These are phyloP conservation scores for Lepeophtheirus salmonis DNA, from an alignment of 1,140 invertebrate species.

Conservation along the genomic window DNA sequence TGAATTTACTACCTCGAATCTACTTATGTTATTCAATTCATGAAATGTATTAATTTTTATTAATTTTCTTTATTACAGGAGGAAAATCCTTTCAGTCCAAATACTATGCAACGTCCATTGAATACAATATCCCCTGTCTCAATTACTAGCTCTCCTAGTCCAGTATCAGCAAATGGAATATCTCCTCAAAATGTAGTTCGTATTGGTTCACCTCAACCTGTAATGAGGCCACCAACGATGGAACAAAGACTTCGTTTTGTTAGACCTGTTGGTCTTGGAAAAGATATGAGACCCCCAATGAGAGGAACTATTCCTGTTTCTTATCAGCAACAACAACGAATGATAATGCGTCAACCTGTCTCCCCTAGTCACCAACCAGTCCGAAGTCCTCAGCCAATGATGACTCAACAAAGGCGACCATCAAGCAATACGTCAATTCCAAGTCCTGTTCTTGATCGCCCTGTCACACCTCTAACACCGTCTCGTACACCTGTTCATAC, in stretches of 20 bases:
- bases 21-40: too few relatives aligned
- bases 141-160: background rate
- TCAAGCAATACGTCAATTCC: slow-evolving; percentile 3
- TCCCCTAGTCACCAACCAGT: background rate
- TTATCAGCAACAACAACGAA: slow-evolving; percentile 1
- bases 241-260: background rate
- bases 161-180: background rate
- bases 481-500: too few relatives aligned
- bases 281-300: slow-evolving; percentile 11
- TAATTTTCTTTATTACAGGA: too few relatives aligned
- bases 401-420: slow-evolving; percentile 1
- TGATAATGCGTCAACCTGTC: slow-evolving; percentile 9
- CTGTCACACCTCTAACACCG: slow-evolving; percentile 13
- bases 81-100: slow-evolving; percentile 14
- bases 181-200: background rate
- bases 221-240: slow-evolving; percentile 8
- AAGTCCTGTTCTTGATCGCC: slow-evolving; percentile 12
- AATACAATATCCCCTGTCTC: slow-evolving; percentile 1
- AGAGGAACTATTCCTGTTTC: background rate
- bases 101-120: slow-evolving; percentile 4
- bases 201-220: slow-evolving; percentile 10
- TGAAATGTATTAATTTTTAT: too few relatives aligned
- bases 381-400: slow-evolving; percentile 7
- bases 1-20: too few relatives aligned
- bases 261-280: background rate